Conservation (phyloP, 2,888 invertebrate species). For the Dicyrtomina minuta region DNA sequence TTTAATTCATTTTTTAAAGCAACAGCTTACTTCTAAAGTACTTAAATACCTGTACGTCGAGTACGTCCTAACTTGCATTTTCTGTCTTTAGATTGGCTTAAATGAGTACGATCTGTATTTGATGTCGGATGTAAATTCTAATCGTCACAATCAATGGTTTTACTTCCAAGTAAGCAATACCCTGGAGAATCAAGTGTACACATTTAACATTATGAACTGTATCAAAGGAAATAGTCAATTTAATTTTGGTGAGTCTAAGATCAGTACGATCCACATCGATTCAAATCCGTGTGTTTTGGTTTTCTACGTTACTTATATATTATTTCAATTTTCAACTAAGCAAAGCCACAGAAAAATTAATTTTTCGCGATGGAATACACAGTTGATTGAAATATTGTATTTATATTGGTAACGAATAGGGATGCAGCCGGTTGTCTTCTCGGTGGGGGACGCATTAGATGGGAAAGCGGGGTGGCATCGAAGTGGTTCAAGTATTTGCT, state of each 20-base stretch:
- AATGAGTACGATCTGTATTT: constrained; percentile 80
- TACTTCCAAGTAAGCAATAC: constrained; percentile 83
- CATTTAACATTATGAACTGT: constrained; percentile 84
- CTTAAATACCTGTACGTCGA: too few species aligned
- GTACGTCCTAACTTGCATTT: too few species aligned
- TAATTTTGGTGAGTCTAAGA: constrained; percentile 66
- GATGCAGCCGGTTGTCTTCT: constrained; percentile 84
- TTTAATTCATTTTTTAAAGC: background rate
- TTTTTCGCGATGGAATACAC: too few species aligned
- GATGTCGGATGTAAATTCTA: constrained; percentile 79
- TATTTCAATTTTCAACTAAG: too few species aligned
- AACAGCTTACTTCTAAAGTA: too few species aligned
- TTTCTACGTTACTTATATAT: too few species aligned
- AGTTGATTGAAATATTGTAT: background rate
- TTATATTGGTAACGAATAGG: constrained; percentile 59
- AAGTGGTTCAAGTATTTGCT: constrained; percentile 74
- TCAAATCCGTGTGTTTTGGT: background rate
- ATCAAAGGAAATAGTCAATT: constrained; percentile 84
- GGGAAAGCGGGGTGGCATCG: constrained; percentile 58
- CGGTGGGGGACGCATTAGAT: constrained; percentile 69
- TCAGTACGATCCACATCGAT: background rate
- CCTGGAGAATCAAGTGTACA: constrained; percentile 68
- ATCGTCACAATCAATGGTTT: constrained; percentile 82
- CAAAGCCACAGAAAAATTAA: too few species aligned
- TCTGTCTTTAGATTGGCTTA: constrained; percentile 58